Conservation (phyloP, 2,888 invertebrate species). For the Hyposoter dolosus region DNA sequence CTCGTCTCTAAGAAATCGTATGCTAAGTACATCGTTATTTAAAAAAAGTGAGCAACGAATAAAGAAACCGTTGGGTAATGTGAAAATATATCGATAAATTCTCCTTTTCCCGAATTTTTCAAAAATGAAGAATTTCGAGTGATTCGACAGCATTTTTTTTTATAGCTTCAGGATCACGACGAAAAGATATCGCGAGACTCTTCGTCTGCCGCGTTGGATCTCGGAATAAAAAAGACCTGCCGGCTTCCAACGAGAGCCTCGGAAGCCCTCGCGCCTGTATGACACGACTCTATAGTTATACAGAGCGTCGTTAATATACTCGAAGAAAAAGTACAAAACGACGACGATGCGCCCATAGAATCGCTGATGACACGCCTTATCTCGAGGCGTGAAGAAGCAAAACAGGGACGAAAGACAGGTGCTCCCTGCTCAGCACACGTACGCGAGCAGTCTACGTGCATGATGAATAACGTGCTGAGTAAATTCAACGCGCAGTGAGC, state of each 20-base stretch:
- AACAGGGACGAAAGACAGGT: slow-evolving; percentile 58
- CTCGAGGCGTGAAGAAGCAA: slow-evolving; percentile 63
- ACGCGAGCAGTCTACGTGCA: neutral
- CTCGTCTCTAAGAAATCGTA: slow-evolving; percentile 24
- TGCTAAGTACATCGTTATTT: slow-evolving; percentile 57
- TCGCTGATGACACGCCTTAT: slow-evolving; percentile 68
- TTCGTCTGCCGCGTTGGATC: slow-evolving; percentile 10
- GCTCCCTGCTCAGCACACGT: slow-evolving; percentile 14
- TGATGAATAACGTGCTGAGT: slow-evolving; percentile 8
- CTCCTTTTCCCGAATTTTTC: neutral
- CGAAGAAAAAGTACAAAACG: slow-evolving; percentile 53
- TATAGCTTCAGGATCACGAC: neutral
- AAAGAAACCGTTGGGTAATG: neutral
- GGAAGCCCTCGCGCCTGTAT: slow-evolving; percentile 46
- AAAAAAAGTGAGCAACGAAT: neutral
- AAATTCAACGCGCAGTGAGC: slow-evolving; percentile 28
- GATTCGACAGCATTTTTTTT: neutral
- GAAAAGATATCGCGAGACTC: neutral
- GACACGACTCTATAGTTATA: slow-evolving; percentile 11
- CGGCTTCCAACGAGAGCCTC: slow-evolving; percentile 27
- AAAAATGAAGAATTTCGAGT: no score
- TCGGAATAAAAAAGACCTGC: slow-evolving; percentile 9
- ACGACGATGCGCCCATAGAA: slow-evolving; percentile 64
- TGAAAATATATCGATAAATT: neutral
- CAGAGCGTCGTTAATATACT: slow-evolving; percentile 42